Evolutionary conservation across 2,797 vertebrate species (phyloP), one percentile per base, ranked within the genome.

Genomic region (Urophycis tenuis): DNA sequence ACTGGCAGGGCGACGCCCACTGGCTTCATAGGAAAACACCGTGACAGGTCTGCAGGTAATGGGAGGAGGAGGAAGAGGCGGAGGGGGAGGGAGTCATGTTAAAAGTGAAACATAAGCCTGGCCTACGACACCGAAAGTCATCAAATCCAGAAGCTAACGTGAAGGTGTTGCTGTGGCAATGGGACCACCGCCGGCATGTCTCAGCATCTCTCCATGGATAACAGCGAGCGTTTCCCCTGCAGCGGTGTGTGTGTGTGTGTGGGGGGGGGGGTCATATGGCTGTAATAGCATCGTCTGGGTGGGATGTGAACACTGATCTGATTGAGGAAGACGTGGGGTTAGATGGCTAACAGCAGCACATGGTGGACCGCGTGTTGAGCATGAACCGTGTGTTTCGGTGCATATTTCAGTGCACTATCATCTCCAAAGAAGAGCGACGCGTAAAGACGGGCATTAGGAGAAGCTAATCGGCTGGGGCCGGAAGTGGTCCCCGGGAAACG

Each of bases 391-490:
- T 87, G 85, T 85, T 41, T 1, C 84, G 84, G 81, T 45, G 19
- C 85, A 93, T 93, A 90, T 93, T 92, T 92, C 83, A 93, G 87
- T 85, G 83, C 79, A 86, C 88, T 83, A 89, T 81, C 80, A 85
- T 86, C 85, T 83, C 87, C 82, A 83, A 88, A 83, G 80, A 79
- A 85, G 85, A 91, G 89, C 85, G 89, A 85, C 89, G 85, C 82
- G 85, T 87, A 87, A 90, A 92, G 84, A 82, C 83, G 82, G 86
- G 85, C 73, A n/a, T 80, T 79, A 92, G 92, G 85, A 92, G 93
- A 92, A 87, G 91, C 92, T 73, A 11, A 93, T 89, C 81, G 81
- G 87, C 91, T 92, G 90, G 90, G 85, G 90, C 87, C 89, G 70
- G 72, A 89, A 67, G 14, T 29, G 8, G 25, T 29, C 60, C 60